Conservation (phyloP, 2,888 invertebrate genomes). For the Bombylius major region DNA sequence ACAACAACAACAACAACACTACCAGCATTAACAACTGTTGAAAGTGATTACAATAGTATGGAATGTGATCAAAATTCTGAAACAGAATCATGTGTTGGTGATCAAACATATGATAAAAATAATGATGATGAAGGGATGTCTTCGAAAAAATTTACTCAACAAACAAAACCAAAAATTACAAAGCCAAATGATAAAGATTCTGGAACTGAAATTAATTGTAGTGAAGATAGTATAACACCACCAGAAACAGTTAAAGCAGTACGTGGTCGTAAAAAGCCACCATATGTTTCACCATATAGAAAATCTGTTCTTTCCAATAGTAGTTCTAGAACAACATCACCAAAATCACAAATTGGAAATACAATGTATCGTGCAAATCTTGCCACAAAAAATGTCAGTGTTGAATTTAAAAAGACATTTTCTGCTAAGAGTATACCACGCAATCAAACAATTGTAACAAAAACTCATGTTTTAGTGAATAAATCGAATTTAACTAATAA, state of each 20-base stretch:
- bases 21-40: conserved; percentile 12
- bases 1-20: conserved; percentile 23
- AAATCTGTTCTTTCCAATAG: conserved; percentile 32
- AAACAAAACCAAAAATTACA: conserved; percentile 45
- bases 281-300: conserved; percentile 51
- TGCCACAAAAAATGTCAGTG: conserved; percentile 28
- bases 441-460: conserved; percentile 10
- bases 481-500: conserved; percentile 12
- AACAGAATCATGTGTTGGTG: conserved; percentile 38
- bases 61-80: conserved; percentile 48
- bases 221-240: conserved; percentile 31
- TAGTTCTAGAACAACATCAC: conserved; percentile 32
- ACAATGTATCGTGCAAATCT: conserved; percentile 27
- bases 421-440: conserved; percentile 11
- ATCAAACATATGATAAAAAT: conserved; percentile 19
- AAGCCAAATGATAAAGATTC: conserved; percentile 41
- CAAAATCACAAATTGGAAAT: conserved; percentile 10
- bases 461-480: conserved; percentile 12
- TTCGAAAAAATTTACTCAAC: background rate
- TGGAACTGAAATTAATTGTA: conserved; percentile 39
- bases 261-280: conserved; percentile 44
- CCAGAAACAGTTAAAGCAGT: conserved; percentile 23
- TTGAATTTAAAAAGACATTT: conserved; percentile 16
- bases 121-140: conserved; percentile 35
- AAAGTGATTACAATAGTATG: conserved; percentile 35